A percentile compares a stretch with the other conserved stretches of the same genome.
Conservation (phyloP, 2,797 vertebrate genomes). For the Scyliorhinus canicula region DNA sequence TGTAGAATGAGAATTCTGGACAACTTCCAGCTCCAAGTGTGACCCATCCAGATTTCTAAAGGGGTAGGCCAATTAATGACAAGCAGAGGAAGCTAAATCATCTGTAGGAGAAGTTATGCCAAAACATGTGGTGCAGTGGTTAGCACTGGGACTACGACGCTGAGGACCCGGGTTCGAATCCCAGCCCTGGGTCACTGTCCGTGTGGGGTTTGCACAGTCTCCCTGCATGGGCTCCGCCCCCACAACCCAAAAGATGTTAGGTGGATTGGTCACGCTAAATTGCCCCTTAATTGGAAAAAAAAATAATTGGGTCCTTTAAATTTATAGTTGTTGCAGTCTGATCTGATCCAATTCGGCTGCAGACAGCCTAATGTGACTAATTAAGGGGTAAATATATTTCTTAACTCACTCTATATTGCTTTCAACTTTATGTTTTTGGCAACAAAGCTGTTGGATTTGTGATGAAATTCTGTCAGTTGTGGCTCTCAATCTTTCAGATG, state of each 20-base stretch:
- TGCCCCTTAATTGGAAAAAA: too few relatives aligned
- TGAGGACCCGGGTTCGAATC: too few relatives aligned
- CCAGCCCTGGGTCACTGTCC: too few relatives aligned
- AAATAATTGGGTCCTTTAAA: too few relatives aligned
- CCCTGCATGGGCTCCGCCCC: too few relatives aligned
- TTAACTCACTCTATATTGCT: neutral
- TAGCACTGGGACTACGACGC: too few relatives aligned
- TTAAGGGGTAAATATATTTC: neutral
- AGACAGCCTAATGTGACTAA: neutral
- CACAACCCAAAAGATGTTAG: too few relatives aligned
- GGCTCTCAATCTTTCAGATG: neutral
- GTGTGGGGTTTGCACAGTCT: too few relatives aligned
- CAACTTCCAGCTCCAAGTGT: neutral
- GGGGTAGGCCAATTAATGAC: neutral
- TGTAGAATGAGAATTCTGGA: neutral
- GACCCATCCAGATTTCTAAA: neutral
- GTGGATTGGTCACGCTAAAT: too few relatives aligned
- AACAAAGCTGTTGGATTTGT: neutral
- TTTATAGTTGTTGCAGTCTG: neutral
- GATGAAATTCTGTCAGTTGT: neutral
- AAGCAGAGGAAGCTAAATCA: neutral
- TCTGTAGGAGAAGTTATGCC: neutral
- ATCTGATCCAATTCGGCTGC: too few relatives aligned
- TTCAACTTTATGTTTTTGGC: neutral
- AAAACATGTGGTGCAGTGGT: too few relatives aligned